Evolutionary conservation across 2,888 invertebrate genomes (phyloP).

Genomic region (Agriopis aurantiaria): DNA sequence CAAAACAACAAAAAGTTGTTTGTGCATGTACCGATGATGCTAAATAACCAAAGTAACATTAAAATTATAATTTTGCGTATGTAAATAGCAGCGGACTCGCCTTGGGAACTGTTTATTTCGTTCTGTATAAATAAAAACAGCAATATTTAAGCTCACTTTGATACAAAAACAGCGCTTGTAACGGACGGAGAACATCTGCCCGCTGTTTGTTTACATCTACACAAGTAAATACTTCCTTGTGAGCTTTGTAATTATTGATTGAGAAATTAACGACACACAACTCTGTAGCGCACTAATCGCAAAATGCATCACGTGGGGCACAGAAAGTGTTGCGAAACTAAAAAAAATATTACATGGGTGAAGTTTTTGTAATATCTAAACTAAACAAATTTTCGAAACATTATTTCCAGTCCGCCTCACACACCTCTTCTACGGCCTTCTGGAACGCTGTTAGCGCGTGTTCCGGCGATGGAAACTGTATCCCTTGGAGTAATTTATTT

Average conservation of each 20-base stretch:
- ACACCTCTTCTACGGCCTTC: too few species aligned
- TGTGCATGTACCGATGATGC: background rate
- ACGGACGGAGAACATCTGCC: slow-evolving; percentile 38
- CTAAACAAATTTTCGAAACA: too few species aligned
- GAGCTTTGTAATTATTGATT: slow-evolving; percentile 16
- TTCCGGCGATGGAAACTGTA: too few species aligned
- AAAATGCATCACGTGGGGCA: background rate
- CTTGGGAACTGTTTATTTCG: slow-evolving; percentile 12
- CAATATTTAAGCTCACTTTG: slow-evolving; percentile 31
- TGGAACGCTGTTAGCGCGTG: too few species aligned
- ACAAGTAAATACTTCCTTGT: slow-evolving; percentile 13
- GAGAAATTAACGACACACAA: background rate
- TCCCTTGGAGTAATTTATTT: too few species aligned
- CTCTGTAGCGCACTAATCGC: background rate
- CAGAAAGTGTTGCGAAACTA: background rate
- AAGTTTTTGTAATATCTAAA: too few species aligned
- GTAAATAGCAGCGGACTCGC: slow-evolving; percentile 13
- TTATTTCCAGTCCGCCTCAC: too few species aligned
- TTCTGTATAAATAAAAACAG: slow-evolving; percentile 22
- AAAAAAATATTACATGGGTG: too few species aligned
- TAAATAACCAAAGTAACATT: background rate
- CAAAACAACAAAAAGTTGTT: background rate
- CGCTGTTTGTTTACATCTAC: slow-evolving; percentile 2
- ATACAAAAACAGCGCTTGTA: slow-evolving; percentile 15
- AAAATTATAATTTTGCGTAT: slow-evolving; percentile 7